Conservation (phyloP, 2,797 vertebrate species). For the Neopelma chrysocephalum region DNA sequence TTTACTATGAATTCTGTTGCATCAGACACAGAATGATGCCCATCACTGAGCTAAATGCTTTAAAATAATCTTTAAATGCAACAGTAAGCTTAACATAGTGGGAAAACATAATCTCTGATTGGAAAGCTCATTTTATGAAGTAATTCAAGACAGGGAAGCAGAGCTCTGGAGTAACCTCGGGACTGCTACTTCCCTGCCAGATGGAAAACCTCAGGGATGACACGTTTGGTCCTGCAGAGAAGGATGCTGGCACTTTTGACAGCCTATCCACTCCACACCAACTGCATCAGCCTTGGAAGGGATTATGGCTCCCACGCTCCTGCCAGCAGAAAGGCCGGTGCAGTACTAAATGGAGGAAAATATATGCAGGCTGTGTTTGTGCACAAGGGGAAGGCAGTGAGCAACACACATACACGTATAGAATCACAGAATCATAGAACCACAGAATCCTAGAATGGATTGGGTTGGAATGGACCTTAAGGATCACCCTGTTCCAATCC, state of each 20-base stretch:
- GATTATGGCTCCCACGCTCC: background rate
- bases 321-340: background rate
- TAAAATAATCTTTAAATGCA: background rate
- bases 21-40: background rate
- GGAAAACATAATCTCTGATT: background rate
- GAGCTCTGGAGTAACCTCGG: background rate
- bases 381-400: background rate
- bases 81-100: background rate
- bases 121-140: background rate
- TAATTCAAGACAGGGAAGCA: background rate
- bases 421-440: background rate
- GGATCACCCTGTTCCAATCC: accelerated
- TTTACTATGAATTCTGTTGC: background rate
- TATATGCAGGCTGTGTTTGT: background rate
- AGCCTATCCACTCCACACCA: background rate
- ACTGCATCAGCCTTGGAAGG: background rate
- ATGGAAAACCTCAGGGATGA: background rate
- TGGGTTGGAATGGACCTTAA: background rate
- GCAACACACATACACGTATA: accelerated
- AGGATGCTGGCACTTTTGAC: background rate
- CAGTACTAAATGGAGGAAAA: background rate
- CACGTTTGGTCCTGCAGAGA: background rate
- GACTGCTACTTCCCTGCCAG: background rate
- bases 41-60: background rate
- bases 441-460: background rate